phyloP scores from a whole-genome alignment of 30 jellyfish, hydroid and myxozoan species.

The Cassiopea xamachana region DNA sequence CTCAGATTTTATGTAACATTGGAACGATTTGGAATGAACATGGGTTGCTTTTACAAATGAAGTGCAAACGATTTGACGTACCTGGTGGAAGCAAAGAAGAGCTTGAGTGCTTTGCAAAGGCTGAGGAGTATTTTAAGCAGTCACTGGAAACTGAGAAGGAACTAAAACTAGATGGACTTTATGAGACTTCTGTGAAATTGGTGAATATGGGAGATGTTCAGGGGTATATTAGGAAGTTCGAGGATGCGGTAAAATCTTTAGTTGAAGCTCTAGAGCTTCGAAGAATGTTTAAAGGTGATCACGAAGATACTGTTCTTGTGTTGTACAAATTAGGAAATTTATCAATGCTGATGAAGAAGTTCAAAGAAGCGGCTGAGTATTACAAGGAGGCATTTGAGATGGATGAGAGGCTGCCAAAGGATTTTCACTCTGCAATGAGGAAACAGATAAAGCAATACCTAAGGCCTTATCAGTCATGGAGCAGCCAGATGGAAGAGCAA shows the following conservation, averaged over 20 bases:
- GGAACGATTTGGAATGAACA: conserved; percentile 50
- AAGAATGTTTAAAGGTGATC: conserved; percentile 45
- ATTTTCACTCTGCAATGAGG: conserved; percentile 42
- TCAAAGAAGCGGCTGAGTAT: conserved; percentile 39
- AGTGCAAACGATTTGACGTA: too few relatives aligned
- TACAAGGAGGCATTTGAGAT: conserved; percentile 70
- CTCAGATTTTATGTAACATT: conserved; percentile 37
- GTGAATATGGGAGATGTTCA: conserved; percentile 50
- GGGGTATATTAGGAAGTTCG: background rate
- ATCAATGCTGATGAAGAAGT: background rate
- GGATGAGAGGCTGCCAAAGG: conserved; percentile 59
- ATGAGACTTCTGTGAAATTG: conserved; percentile 35
- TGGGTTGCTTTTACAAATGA: background rate
- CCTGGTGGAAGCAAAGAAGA: too few relatives aligned
- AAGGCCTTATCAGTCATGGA: background rate
- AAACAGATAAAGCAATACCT: conserved; percentile 14
- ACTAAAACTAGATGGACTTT: conserved; percentile 49
- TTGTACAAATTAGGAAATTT: conserved; percentile 30
- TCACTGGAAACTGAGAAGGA: conserved; percentile 45
- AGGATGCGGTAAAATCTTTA: conserved; percentile 24
- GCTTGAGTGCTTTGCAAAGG: conserved; percentile 13
- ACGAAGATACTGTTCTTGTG: conserved; percentile 53
- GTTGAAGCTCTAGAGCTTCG: conserved; percentile 34
- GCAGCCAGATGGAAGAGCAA: background rate
- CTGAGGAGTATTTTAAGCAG: conserved; percentile 1